A percentile compares a stretch with the other conserved stretches of the same genome.
Conservation (phyloP, 2,888 invertebrate species). For the Macrophya annulata region DNA sequence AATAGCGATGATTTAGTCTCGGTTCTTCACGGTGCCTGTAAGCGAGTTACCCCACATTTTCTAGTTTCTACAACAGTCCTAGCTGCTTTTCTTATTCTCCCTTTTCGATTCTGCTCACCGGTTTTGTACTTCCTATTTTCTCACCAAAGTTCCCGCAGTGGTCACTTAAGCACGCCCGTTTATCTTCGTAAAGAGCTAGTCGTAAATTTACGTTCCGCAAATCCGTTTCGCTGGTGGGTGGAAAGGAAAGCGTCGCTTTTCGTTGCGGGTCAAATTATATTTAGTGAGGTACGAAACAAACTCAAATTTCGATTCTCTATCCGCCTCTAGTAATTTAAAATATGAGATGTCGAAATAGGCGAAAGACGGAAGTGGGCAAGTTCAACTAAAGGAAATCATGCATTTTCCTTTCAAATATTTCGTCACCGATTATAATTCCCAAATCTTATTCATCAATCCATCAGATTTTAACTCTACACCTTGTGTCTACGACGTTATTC, state of each 20-base stretch:
- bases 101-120: constrained; percentile 32
- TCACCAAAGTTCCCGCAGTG: constrained; percentile 31
- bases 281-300: constrained; percentile 38
- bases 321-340: background rate
- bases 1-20: constrained; percentile 41
- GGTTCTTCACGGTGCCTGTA: background rate
- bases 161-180: constrained; percentile 62
- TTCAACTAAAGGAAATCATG: constrained; percentile 17
- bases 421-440: background rate
- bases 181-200: constrained; percentile 58
- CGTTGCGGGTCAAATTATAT: constrained; percentile 43
- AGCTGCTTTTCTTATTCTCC: background rate
- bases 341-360: background rate
- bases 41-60: constrained; percentile 8
- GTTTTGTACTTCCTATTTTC: constrained; percentile 44
- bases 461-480: background rate
- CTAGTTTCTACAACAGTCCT: constrained; percentile 19
- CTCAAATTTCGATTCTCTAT: constrained; percentile 16
- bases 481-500: background rate
- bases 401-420: background rate
- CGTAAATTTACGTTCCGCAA: constrained; percentile 51
- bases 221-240: constrained; percentile 46
- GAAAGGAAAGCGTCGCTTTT: constrained; percentile 38
- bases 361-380: background rate
- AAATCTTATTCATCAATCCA: background rate